These are phyloP conservation scores for Azorinus chamasolen DNA, from an alignment of 2,888 invertebrate species.

Conservation along the genomic window DNA sequence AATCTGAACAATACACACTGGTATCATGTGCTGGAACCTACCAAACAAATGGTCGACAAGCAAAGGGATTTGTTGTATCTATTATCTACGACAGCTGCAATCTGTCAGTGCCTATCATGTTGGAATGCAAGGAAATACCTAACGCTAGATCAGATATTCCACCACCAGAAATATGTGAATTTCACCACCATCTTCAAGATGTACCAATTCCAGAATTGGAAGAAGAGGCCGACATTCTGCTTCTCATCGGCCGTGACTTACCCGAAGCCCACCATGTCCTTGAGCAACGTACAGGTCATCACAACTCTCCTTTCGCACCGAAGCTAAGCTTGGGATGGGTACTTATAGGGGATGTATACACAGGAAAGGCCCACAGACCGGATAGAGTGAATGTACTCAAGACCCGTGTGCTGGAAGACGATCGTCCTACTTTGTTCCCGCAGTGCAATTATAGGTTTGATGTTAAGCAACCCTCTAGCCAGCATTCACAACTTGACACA, in stretches of 20 bases:
- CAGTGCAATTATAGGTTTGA: constrained; percentile 7
- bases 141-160: constrained; percentile 39
- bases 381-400: constrained; percentile 23
- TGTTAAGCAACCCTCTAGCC: background rate
- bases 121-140: constrained; percentile 51
- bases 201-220: constrained; percentile 19
- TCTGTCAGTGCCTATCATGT: constrained; percentile 43
- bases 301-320: constrained; percentile 19
- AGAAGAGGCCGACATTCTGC: constrained; percentile 2
- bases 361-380: constrained; percentile 36
- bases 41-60: constrained; percentile 20
- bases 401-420: constrained; percentile 2
- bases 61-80: constrained; percentile 30
- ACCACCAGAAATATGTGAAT: constrained; percentile 18
- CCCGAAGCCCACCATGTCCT: constrained; percentile 32
- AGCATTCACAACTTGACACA: background rate
- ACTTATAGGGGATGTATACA: constrained; percentile 40
- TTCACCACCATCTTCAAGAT: constrained; percentile 17
- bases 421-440: constrained; percentile 7
- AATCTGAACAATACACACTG: constrained; percentile 10
- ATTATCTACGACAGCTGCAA: constrained; percentile 27
- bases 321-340: constrained; percentile 19
- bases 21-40: constrained; percentile 16
- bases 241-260: constrained; percentile 25
- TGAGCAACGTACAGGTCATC: constrained; percentile 36